A percentile compares a stretch with the other conserved stretches of the same genome.
phyloP scores from a whole-genome alignment of 2,888 invertebrate genomes.

The Apamea epomidion region DNA sequence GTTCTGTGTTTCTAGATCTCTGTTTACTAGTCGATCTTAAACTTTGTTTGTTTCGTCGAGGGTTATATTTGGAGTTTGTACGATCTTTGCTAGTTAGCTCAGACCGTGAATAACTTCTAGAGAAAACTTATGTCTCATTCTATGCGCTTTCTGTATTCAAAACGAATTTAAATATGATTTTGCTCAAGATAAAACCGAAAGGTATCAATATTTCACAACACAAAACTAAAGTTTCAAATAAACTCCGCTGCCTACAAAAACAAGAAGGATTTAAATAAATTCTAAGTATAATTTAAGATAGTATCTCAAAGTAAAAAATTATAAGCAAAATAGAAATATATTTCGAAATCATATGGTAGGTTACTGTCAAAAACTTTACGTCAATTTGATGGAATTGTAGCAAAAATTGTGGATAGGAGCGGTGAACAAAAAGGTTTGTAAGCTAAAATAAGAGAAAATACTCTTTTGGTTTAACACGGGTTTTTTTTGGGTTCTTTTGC shows the following conservation, averaged over 20 bases:
- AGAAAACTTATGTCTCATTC: not conserved
- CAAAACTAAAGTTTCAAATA: slow-evolving; percentile 3
- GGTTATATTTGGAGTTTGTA: not conserved
- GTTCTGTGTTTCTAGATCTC: not conserved
- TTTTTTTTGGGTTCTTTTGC: not conserved
- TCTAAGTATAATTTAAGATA: slow-evolving; percentile 38
- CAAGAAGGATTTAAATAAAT: slow-evolving; percentile 15
- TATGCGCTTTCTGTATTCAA: slow-evolving; percentile 13
- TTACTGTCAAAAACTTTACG: slow-evolving; percentile 57
- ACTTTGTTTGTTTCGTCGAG: not conserved
- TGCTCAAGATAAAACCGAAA: not conserved
- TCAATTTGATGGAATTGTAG: slow-evolving; percentile 41
- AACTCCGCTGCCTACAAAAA: slow-evolving; percentile 3
- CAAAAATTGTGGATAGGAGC: not conserved
- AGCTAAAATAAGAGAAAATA: not conserved
- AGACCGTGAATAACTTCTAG: slow-evolving; percentile 9
- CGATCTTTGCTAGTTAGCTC: not conserved
- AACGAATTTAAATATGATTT: slow-evolving; percentile 25
- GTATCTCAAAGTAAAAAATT: slow-evolving; percentile 43
- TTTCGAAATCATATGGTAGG: slow-evolving; percentile 57
- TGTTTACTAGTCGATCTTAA: not conserved
- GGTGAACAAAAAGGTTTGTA: slow-evolving; percentile 20
- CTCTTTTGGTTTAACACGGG: not conserved
- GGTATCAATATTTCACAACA: not conserved
- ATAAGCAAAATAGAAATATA: slow-evolving; percentile 53